Conservation (phyloP, 2,797 vertebrate genomes). For the Dromococcyx pavoninus region DNA sequence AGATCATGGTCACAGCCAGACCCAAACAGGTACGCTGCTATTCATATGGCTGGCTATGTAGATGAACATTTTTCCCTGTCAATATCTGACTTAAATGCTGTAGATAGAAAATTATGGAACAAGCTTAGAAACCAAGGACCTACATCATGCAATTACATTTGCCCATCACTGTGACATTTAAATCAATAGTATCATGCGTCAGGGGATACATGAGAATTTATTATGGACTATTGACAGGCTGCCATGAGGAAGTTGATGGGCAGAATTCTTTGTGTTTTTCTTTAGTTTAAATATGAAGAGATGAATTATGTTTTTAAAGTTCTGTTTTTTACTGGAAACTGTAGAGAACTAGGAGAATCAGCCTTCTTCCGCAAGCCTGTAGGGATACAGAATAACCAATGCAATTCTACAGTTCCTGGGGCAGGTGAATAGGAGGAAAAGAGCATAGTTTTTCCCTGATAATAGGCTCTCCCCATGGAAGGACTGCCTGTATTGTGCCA, state of each 20-base stretch:
- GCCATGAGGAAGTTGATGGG: not conserved
- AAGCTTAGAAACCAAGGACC: not conserved
- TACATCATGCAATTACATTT: not conserved
- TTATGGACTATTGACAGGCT: not conserved
- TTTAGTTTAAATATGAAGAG: not conserved
- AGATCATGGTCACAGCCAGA: too few relatives aligned
- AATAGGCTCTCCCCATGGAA: not conserved
- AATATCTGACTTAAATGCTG: not conserved
- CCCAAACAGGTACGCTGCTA: too few relatives aligned
- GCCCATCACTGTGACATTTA: not conserved
- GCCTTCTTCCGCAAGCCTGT: not conserved
- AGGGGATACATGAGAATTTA: not conserved
- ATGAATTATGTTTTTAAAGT: not conserved
- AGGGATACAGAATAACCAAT: not conserved
- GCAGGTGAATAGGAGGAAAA: not conserved
- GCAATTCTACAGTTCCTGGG: not conserved
- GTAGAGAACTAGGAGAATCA: not conserved
- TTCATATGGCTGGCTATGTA: not conserved
- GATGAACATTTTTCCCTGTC: not conserved
- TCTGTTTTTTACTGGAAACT: not conserved
- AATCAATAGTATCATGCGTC: not conserved
- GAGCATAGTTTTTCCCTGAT: not conserved
- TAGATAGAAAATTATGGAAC: not conserved
- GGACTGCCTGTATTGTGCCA: not conserved
- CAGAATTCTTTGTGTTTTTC: not conserved